Percentiles rank a stretch among this genome's conserved stretches.
Evolutionary conservation across 2,888 invertebrate species (phyloP).

Genomic region (Vanessa cardui): DNA sequence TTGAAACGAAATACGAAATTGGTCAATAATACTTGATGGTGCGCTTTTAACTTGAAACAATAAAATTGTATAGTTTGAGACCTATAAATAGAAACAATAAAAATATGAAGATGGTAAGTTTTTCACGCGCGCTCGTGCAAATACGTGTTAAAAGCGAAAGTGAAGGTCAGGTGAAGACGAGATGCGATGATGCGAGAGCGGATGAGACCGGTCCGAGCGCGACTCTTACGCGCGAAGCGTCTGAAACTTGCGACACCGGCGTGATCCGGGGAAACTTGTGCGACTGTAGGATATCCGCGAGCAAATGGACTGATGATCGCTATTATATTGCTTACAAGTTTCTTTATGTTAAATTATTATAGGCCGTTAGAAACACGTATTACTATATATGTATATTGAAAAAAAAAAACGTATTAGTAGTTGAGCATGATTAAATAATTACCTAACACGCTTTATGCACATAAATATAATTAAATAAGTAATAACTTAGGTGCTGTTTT

Average conservation of each 20-base stretch:
- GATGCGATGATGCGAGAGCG: constrained; percentile 43
- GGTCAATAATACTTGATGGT: too few species aligned
- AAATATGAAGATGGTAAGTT: constrained; percentile 18
- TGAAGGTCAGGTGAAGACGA: constrained; percentile 55
- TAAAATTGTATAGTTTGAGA: too few species aligned
- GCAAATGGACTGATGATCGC: constrained; percentile 21
- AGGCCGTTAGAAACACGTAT: background rate
- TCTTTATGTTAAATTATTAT: background rate
- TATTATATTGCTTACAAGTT: constrained; percentile 30
- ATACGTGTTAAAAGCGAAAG: constrained; percentile 53
- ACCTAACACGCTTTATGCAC: too few species aligned
- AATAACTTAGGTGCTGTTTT: too few species aligned
- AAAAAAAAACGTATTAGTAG: background rate
- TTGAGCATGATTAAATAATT: too few species aligned
- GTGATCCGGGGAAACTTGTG: constrained; percentile 35
- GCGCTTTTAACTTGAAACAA: too few species aligned
- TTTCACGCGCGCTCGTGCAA: constrained; percentile 25
- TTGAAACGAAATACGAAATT: too few species aligned
- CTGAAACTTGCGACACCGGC: constrained; percentile 34
- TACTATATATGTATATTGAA: background rate
- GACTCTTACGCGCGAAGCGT: constrained; percentile 28
- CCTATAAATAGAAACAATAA: background rate
- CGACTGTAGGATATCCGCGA: constrained; percentile 32
- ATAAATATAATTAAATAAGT: too few species aligned
- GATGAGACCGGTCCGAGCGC: constrained; percentile 37